phyloP scores from a whole-genome alignment of 1,140 invertebrate genomes.

The Cotesia glomerata region DNA sequence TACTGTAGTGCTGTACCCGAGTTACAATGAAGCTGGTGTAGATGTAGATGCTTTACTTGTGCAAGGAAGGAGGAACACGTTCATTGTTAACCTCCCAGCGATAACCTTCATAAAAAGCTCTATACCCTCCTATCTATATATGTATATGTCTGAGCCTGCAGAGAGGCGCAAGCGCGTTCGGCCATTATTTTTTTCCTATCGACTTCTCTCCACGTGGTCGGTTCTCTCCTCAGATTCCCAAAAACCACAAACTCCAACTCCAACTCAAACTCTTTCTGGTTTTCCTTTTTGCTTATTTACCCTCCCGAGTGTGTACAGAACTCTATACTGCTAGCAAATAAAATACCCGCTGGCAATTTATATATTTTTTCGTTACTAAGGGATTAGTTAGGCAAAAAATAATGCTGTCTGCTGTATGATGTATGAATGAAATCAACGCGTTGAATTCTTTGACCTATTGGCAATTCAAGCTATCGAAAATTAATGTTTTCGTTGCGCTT shows the following conservation, averaged over 20 bases:
- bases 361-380: no score
- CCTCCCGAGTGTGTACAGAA: not conserved
- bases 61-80: slow-evolving; percentile 19
- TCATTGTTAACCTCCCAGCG: slow-evolving; percentile 31
- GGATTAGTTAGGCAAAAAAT: no score
- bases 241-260: not conserved
- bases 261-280: not conserved
- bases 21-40: not conserved
- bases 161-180: slow-evolving; percentile 11
- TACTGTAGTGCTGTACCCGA: not conserved
- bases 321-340: not conserved
- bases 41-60: not conserved
- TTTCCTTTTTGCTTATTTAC: not conserved
- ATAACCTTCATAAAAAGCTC: slow-evolving; percentile 20
- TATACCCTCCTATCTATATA: not conserved
- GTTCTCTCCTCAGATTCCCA: not conserved
- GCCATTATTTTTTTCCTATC: slow-evolving; percentile 26
- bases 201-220: slow-evolving; percentile 19
- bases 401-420: no score
- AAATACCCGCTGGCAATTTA: no score
- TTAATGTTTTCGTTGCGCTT: no score
- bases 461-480: no score
- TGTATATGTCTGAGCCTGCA: no score
- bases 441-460: no score
- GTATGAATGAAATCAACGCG: no score